Conservation (phyloP, 2,888 invertebrate genomes). For the Actias luna region DNA sequence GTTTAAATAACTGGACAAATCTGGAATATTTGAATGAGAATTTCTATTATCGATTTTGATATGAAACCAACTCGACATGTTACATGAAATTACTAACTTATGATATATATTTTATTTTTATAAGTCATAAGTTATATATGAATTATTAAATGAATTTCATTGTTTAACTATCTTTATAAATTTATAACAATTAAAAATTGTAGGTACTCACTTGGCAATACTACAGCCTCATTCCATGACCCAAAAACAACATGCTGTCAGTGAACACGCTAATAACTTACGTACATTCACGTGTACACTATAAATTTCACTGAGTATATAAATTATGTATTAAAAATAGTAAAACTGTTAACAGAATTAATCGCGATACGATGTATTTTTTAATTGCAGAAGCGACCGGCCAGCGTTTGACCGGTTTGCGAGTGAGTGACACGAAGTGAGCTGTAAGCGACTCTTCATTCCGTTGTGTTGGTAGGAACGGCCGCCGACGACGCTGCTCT, state of each 20-base stretch:
- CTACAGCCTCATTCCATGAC: slow-evolving; percentile 4
- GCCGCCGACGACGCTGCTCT: slow-evolving; percentile 41
- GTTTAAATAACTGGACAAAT: neutral
- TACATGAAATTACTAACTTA: neutral
- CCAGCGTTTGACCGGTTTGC: slow-evolving; percentile 44
- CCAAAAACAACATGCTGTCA: slow-evolving; percentile 3
- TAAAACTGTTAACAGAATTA: slow-evolving; percentile 17
- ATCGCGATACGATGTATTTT: slow-evolving; percentile 30
- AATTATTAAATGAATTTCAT: neutral
- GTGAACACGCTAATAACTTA: neutral
- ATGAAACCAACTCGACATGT: neutral
- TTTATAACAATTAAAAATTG: slow-evolving; percentile 3
- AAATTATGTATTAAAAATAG: neutral
- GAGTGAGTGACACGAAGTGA: slow-evolving; percentile 45
- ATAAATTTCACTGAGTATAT: neutral
- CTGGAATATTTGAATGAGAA: neutral
- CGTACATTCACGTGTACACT: neutral
- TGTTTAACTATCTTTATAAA: neutral
- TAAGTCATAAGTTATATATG: neutral
- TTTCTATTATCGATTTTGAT: neutral
- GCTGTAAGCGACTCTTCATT: slow-evolving; percentile 34
- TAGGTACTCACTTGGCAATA: slow-evolving; percentile 5
- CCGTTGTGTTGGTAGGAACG: slow-evolving; percentile 43
- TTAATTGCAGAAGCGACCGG: slow-evolving; percentile 46
- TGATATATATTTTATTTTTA: neutral